A percentile compares a stretch with the other conserved stretches of the same genome.
These are phyloP conservation scores for Dicrurus megarhynchus DNA, from an alignment of 2,113 vertebrate genomes.

Conservation along the genomic window DNA sequence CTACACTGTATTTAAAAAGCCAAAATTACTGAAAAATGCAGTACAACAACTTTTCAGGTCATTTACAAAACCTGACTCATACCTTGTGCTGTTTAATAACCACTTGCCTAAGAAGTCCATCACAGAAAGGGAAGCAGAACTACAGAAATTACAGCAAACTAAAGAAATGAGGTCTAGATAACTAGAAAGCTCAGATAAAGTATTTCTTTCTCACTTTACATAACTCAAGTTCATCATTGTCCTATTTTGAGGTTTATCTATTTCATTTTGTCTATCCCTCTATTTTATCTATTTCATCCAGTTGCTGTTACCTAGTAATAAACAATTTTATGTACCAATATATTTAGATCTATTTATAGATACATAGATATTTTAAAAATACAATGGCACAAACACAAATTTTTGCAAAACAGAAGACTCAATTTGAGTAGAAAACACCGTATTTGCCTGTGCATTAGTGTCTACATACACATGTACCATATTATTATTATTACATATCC, in stretches of 20 bases:
- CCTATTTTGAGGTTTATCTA: background rate
- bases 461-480: background rate
- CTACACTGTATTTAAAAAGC: background rate
- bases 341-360: background rate
- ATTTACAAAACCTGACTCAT: background rate
- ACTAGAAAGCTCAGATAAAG: background rate
- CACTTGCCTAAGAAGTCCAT: background rate
- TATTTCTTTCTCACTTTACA: background rate
- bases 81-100: background rate
- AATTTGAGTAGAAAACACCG: background rate
- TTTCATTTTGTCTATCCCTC: background rate
- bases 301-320: background rate
- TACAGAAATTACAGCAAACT: background rate
- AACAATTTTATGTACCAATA: background rate
- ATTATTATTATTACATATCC: slow-evolving; percentile 18
- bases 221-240: background rate
- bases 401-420: background rate
- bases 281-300: background rate
- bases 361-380: background rate
- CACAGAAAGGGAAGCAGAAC: background rate
- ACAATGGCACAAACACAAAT: background rate
- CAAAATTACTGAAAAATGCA: background rate
- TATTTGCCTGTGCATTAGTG: background rate
- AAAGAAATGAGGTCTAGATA: background rate
- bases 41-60: background rate